phyloP scores from a whole-genome alignment of 2,113 vertebrate species.

The Leptobrachium leishanense region DNA sequence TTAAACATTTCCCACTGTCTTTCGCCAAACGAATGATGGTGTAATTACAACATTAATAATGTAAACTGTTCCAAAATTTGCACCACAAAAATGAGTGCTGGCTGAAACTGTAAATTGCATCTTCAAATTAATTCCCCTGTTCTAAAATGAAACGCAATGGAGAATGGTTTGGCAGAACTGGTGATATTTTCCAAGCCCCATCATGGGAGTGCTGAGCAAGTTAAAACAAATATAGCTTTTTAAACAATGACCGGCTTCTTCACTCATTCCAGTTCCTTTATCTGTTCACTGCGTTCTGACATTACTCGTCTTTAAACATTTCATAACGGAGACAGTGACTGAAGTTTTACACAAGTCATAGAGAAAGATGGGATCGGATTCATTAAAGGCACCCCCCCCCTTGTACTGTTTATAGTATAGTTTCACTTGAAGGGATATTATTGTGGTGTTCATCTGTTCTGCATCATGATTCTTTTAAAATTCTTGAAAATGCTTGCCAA shows the following conservation, averaged over 20 bases:
- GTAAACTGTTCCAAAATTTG: constrained; percentile 2
- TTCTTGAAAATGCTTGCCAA: too few species aligned
- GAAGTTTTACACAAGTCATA: too few species aligned
- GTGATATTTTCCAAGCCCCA: constrained; percentile 13
- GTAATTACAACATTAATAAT: constrained; percentile 21
- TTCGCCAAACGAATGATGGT: constrained; percentile 15
- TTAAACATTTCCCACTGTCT: constrained; percentile 18
- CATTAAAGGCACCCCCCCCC: too few species aligned
- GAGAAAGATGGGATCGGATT: too few species aligned
- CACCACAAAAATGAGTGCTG: constrained; percentile 34
- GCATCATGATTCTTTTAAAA: too few species aligned
- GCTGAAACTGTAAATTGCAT: constrained; percentile 2
- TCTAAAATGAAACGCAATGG: constrained; percentile 5
- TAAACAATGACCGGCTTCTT: background rate
- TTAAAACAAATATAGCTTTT: constrained; percentile 22
- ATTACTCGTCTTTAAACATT: constrained; percentile 1
- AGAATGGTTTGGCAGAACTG: constrained; percentile 21
- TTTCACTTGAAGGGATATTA: too few species aligned
- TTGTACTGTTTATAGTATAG: too few species aligned
- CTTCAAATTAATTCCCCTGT: constrained; percentile 26
- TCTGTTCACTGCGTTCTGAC: background rate
- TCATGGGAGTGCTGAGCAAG: constrained; percentile 10
- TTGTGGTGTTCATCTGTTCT: too few species aligned
- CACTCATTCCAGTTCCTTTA: background rate
- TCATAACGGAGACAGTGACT: background rate